A percentile compares a stretch with the other conserved stretches of the same genome.
Evolutionary conservation across 2,888 invertebrate genomes (phyloP).

Genomic region (Ligdia adustata): DNA sequence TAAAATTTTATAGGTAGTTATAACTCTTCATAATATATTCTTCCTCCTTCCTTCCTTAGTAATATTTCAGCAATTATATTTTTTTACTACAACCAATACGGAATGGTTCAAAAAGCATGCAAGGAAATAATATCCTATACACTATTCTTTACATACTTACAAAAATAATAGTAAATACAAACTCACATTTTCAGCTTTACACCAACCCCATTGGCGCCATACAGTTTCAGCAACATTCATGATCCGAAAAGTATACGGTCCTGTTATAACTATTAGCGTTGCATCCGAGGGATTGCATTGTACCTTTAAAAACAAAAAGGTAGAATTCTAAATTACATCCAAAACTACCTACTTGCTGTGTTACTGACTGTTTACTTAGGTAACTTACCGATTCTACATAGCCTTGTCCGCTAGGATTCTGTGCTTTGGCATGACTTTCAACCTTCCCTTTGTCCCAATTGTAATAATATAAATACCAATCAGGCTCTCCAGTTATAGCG

Average conservation of each 20-base stretch:
- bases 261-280: slow-evolving; percentile 88
- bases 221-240: slow-evolving; percentile 90
- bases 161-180: background rate
- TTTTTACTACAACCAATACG: no score
- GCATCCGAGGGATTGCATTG: slow-evolving; percentile 91
- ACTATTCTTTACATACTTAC: background rate
- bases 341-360: background rate
- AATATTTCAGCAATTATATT: no score
- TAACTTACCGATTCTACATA: slow-evolving; percentile 79
- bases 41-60: no score
- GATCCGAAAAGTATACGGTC: slow-evolving; percentile 87
- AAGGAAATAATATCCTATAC: no score
- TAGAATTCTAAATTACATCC: background rate
- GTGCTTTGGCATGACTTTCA: slow-evolving; percentile 89
- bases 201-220: slow-evolving; percentile 93
- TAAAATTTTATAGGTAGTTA: no score
- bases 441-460: slow-evolving; percentile 93
- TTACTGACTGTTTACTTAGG: background rate
- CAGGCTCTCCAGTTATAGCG: slow-evolving; percentile 92
- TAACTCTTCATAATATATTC: no score
- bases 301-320: slow-evolving; percentile 77
- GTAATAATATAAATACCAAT: slow-evolving; percentile 92
- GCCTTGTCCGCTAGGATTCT: slow-evolving; percentile 87
- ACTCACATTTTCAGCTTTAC: slow-evolving; percentile 88
- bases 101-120: no score